A percentile compares a stretch with the other conserved stretches of the same genome.
phyloP scores from a whole-genome alignment of 2,888 invertebrate species.

The Drosophila ustulata region DNA sequence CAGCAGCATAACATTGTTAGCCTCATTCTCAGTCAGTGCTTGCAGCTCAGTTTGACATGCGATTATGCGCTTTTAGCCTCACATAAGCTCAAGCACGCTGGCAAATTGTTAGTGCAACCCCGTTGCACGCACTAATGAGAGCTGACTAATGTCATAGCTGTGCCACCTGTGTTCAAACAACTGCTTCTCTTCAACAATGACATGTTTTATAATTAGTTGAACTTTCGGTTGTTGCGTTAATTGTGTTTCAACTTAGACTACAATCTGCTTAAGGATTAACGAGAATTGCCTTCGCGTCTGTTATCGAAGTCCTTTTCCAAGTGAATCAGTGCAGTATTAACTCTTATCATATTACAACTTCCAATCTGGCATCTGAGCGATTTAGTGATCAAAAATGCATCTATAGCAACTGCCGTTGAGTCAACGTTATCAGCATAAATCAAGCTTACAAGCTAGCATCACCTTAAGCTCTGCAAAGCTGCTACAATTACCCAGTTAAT shows the following conservation, averaged over 20 bases:
- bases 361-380: neutral
- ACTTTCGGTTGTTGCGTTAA: conserved; percentile 12
- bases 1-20: conserved; percentile 46
- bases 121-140: conserved; percentile 33
- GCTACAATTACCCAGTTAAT: conserved; percentile 71
- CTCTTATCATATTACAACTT: neutral
- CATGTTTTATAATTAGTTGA: conserved; percentile 35
- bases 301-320: neutral
- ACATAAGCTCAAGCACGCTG: conserved; percentile 21
- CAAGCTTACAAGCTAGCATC: conserved; percentile 31
- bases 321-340: neutral
- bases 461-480: conserved; percentile 66
- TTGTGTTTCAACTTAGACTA: conserved; percentile 1
- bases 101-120: conserved; percentile 41
- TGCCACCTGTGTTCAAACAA: conserved; percentile 17
- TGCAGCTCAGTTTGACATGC: conserved; percentile 52
- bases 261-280: neutral
- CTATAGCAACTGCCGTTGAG: conserved; percentile 6
- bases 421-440: conserved; percentile 20
- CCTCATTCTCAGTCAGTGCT: conserved; percentile 36
- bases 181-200: conserved; percentile 19
- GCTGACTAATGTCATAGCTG: conserved; percentile 15
- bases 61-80: conserved; percentile 52
- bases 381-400: neutral
- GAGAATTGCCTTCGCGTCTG: neutral